Evolutionary conservation across 2,113 vertebrate genomes (phyloP).

Genomic region (Dicerorhinus sumatrensis): DNA sequence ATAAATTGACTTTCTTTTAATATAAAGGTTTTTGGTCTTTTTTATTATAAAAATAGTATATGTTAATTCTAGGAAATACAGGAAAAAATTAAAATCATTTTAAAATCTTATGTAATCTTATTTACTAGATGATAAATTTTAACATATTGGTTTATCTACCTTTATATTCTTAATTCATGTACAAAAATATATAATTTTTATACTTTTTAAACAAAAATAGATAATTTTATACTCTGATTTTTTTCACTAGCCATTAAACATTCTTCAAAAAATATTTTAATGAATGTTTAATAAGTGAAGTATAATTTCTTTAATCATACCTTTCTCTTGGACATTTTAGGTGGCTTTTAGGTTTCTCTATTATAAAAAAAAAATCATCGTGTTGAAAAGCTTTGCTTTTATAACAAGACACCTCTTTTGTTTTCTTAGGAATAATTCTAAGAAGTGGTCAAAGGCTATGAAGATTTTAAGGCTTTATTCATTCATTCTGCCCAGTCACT

Average conservation of each 20-base stretch:
- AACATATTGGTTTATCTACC: constrained; percentile 2
- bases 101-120: not conserved
- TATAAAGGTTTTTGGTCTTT: not conserved
- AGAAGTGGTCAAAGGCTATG: not conserved
- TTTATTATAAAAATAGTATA: constrained; percentile 38
- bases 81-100: constrained; percentile 34
- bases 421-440: constrained; percentile 36
- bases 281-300: constrained; percentile 32
- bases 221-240: constrained; percentile 26
- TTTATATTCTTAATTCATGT: constrained; percentile 26
- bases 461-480: not conserved
- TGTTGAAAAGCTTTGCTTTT: constrained; percentile 20
- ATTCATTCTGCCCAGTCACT: not conserved
- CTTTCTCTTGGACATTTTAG: constrained; percentile 14
- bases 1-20: constrained; percentile 30
- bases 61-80: constrained; percentile 2
- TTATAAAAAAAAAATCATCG: not conserved
- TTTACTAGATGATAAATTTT: constrained; percentile 26
- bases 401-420: not conserved
- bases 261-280: constrained; percentile 45
- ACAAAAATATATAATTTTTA: not conserved
- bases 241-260: constrained; percentile 34
- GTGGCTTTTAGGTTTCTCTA: constrained; percentile 20
- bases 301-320: not conserved
- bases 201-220: constrained; percentile 37